phyloP scores from a whole-genome alignment of 2,797 vertebrate genomes.

The Anguilla marmorata region DNA sequence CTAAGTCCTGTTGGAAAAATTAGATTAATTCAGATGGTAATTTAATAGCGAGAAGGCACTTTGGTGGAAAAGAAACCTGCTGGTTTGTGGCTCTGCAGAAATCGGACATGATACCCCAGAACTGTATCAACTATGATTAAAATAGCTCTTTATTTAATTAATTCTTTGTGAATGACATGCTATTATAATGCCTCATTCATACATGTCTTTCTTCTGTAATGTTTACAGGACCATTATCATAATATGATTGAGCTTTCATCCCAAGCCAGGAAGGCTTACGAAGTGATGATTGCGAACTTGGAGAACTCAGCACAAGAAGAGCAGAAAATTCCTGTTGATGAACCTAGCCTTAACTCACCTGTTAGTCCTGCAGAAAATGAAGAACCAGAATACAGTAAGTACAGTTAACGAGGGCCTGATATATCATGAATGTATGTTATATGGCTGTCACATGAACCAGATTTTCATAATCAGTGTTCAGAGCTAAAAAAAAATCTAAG shows the following conservation, averaged over 20 bases:
- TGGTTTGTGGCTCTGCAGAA: too few relatives aligned
- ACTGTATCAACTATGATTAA: too few relatives aligned
- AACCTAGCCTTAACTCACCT: slow-evolving; percentile 43
- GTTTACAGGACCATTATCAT: slow-evolving; percentile 86
- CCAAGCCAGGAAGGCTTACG: slow-evolving; percentile 86
- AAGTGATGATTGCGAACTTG: slow-evolving; percentile 78
- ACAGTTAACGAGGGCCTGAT: neutral
- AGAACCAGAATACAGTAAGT: slow-evolving; percentile 87
- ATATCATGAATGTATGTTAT: neutral
- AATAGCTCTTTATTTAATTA: too few relatives aligned
- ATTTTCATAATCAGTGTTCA: neutral
- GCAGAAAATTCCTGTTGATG: slow-evolving; percentile 29
- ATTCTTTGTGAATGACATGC: too few relatives aligned
- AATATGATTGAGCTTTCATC: slow-evolving; percentile 92
- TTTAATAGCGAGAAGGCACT: neutral
- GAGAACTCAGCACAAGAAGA: slow-evolving; percentile 54
- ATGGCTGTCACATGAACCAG: neutral
- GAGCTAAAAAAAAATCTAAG: neutral
- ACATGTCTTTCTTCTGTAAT: neutral
- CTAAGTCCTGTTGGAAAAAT: too few relatives aligned
- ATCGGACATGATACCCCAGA: too few relatives aligned
- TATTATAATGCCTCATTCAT: neutral
- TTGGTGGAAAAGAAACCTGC: neutral
- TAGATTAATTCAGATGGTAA: too few relatives aligned
- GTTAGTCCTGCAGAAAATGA: slow-evolving; percentile 58